Percentiles rank a stretch among this genome's conserved stretches.
Evolutionary conservation across 1,140 invertebrate species (phyloP).

Genomic region (Pachypeltis micranthus): DNA sequence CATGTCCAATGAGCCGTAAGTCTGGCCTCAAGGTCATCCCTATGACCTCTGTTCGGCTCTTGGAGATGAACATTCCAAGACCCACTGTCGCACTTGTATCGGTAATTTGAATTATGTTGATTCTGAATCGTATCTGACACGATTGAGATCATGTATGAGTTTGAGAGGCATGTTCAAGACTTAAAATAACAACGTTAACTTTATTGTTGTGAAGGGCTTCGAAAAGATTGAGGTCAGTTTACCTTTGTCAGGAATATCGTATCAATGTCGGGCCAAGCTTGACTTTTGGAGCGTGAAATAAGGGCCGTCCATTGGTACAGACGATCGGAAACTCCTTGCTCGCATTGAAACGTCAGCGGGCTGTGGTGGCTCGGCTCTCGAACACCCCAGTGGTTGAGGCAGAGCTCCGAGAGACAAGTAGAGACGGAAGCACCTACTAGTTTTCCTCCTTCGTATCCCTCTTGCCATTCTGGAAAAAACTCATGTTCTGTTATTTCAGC

Average conservation of each 20-base stretch:
- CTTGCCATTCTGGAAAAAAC: slow-evolving; percentile 36
- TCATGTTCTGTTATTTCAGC: neutral
- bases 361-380: slow-evolving; percentile 32
- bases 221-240: slow-evolving; percentile 13
- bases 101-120: too few relatives aligned
- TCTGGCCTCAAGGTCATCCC: too few relatives aligned
- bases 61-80: too few relatives aligned
- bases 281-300: slow-evolving; percentile 35
- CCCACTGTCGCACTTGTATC: too few relatives aligned
- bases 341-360: slow-evolving; percentile 33
- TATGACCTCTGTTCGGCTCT: too few relatives aligned
- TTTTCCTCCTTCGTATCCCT: slow-evolving; percentile 29
- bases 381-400: slow-evolving; percentile 36
- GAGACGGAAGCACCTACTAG: slow-evolving; percentile 34
- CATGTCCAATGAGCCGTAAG: too few relatives aligned
- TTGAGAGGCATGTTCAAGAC: too few relatives aligned
- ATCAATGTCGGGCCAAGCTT: slow-evolving; percentile 46
- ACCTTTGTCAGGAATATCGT: slow-evolving; percentile 45
- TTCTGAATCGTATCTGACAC: too few relatives aligned
- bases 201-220: neutral
- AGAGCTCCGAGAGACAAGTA: slow-evolving; percentile 36
- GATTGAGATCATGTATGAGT: too few relatives aligned
- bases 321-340: slow-evolving; percentile 39
- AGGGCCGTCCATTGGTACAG: slow-evolving; percentile 44
- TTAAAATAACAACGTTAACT: neutral